Evolutionary conservation across 2,797 vertebrate species (phyloP).

Genomic region (Chaetodon trifasciatus): DNA sequence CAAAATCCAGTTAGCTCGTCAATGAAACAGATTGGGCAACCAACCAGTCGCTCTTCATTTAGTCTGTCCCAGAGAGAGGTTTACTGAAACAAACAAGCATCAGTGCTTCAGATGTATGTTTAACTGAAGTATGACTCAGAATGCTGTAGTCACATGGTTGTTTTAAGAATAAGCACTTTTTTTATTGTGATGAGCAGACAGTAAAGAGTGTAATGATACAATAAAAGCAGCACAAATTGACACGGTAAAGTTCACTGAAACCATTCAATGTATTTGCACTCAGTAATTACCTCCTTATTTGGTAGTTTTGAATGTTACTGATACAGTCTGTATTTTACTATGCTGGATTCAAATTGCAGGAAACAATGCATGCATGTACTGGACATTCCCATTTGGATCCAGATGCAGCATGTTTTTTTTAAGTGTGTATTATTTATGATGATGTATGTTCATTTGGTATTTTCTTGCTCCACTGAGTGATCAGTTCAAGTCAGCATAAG

Average conservation of each 20-base stretch:
- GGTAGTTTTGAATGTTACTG: neutral
- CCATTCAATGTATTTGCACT: neutral
- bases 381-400: conserved; percentile 2
- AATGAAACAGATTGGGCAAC: conserved; percentile 31
- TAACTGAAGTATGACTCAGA: neutral
- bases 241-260: neutral
- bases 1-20: conserved; percentile 23
- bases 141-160: neutral
- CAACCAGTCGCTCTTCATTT: conserved; percentile 14
- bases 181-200: neutral
- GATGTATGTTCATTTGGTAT: neutral
- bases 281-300: neutral
- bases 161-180: neutral
- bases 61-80: conserved; percentile 6
- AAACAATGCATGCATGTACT: neutral
- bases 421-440: neutral
- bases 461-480: neutral
- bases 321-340: neutral
- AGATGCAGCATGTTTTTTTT: neutral
- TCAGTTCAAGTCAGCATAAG: neutral
- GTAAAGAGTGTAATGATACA: neutral
- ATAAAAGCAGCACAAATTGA: neutral
- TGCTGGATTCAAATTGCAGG: too few relatives aligned
- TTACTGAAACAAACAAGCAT: neutral
- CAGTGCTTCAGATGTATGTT: neutral